phyloP scores from a whole-genome alignment of 1,140 invertebrate genomes.

The Drosophila melanogaster region DNA sequence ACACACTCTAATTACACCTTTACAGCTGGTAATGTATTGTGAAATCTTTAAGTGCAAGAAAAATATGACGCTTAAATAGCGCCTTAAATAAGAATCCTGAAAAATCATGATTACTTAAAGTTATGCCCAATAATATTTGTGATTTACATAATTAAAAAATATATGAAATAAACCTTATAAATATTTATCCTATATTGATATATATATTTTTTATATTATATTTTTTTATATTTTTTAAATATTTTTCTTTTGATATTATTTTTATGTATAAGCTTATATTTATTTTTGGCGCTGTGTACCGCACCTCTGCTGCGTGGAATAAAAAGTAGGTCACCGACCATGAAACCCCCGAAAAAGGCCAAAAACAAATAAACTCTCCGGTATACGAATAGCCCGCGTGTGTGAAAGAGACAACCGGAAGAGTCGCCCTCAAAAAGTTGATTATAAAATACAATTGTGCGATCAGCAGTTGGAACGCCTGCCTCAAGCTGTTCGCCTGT shows the following conservation, averaged over 20 bases:
- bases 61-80: too few species aligned
- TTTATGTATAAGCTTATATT: background rate
- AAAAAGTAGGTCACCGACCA: constrained; percentile 50
- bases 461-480: constrained; percentile 13
- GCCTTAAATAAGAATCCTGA: too few species aligned
- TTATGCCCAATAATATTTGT: too few species aligned
- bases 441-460: constrained; percentile 27
- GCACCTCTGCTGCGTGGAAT: background rate
- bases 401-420: constrained; percentile 41
- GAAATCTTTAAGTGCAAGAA: background rate
- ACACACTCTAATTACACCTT: background rate
- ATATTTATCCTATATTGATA: too few species aligned
- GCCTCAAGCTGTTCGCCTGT: constrained; percentile 63
- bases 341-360: constrained; percentile 23
- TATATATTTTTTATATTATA: too few species aligned
- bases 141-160: too few species aligned
- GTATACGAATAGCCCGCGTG: constrained; percentile 1
- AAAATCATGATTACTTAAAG: too few species aligned
- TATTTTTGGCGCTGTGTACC: constrained; percentile 13
- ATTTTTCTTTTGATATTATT: background rate
- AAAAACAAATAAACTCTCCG: constrained; percentile 29
- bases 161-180: too few species aligned
- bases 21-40: background rate
- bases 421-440: constrained; percentile 25
- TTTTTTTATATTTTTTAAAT: background rate